Evolutionary conservation across 2,888 invertebrate genomes (phyloP).

Genomic region (Noctua comes): DNA sequence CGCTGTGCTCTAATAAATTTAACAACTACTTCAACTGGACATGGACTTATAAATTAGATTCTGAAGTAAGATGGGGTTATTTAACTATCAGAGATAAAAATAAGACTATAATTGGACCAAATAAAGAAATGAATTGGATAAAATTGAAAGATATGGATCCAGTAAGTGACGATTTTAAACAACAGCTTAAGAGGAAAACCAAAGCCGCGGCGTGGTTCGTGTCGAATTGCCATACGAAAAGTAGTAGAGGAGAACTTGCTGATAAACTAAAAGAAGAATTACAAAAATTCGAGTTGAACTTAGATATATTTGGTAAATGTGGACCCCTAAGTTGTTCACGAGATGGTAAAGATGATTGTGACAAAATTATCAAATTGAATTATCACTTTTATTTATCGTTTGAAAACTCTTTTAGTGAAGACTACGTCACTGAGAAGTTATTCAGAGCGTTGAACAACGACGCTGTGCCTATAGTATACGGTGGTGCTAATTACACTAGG

Average conservation of each 20-base stretch:
- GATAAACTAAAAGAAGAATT: slow-evolving; percentile 54
- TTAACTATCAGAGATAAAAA: slow-evolving; percentile 71
- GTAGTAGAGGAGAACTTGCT: slow-evolving; percentile 58
- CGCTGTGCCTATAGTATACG: slow-evolving; percentile 92
- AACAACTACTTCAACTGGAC: slow-evolving; percentile 82
- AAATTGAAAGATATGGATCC: slow-evolving; percentile 72
- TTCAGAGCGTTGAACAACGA: slow-evolving; percentile 77
- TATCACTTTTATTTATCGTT: slow-evolving; percentile 82
- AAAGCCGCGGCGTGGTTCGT: slow-evolving; percentile 75
- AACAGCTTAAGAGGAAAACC: slow-evolving; percentile 68
- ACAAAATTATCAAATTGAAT: slow-evolving; percentile 66
- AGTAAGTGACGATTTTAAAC: slow-evolving; percentile 69
- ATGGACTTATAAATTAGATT: slow-evolving; percentile 79
- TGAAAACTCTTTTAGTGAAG: slow-evolving; percentile 80
- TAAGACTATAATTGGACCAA: slow-evolving; percentile 72
- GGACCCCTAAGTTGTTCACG: slow-evolving; percentile 61
- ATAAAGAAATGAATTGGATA: slow-evolving; percentile 74
- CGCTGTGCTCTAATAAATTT: slow-evolving; percentile 68
- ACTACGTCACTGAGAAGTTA: slow-evolving; percentile 79
- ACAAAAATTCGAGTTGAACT: slow-evolving; percentile 33
- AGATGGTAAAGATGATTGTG: slow-evolving; percentile 69
- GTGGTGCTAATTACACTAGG: slow-evolving; percentile 87
- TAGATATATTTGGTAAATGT: slow-evolving; percentile 70
- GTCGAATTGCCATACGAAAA: slow-evolving; percentile 66
- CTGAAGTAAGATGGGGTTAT: slow-evolving; percentile 78